Conservation (phyloP, 1,140 invertebrate species). For the Lasioglossum baleicum region DNA sequence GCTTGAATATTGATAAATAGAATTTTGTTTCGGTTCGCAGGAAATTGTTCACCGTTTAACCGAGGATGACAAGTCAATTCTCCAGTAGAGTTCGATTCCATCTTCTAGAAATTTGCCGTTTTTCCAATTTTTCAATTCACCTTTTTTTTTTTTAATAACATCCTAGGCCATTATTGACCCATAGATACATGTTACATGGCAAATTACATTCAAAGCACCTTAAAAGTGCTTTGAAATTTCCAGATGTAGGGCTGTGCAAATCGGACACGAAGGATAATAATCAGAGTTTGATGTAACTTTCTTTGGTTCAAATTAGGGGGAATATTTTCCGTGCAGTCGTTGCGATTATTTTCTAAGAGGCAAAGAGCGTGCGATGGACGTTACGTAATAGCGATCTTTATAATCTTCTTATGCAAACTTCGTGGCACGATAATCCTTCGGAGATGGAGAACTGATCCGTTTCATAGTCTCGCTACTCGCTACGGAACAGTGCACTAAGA, state of each 20-base stretch:
- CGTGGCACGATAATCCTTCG: not conserved
- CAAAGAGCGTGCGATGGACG: not conserved
- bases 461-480: not conserved
- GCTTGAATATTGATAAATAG: too few species aligned
- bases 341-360: not conserved
- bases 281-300: not conserved
- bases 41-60: too few species aligned
- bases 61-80: too few species aligned
- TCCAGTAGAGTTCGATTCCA: too few species aligned
- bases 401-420: slow-evolving; percentile 2
- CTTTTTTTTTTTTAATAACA: too few species aligned
- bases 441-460: not conserved
- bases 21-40: too few species aligned
- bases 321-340: not conserved
- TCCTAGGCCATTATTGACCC: too few species aligned
- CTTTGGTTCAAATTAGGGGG: not conserved
- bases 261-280: not conserved
- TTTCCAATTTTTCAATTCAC: too few species aligned
- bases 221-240: too few species aligned
- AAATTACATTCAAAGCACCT: too few species aligned
- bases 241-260: not conserved
- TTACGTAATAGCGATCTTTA: not conserved
- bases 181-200: too few species aligned
- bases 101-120: too few species aligned
- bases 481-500: not conserved